A percentile compares a stretch with the other conserved stretches of the same genome.
These are phyloP conservation scores for Clarias pachynema DNA, from an alignment of 2,797 vertebrate species.

Conservation along the genomic window DNA sequence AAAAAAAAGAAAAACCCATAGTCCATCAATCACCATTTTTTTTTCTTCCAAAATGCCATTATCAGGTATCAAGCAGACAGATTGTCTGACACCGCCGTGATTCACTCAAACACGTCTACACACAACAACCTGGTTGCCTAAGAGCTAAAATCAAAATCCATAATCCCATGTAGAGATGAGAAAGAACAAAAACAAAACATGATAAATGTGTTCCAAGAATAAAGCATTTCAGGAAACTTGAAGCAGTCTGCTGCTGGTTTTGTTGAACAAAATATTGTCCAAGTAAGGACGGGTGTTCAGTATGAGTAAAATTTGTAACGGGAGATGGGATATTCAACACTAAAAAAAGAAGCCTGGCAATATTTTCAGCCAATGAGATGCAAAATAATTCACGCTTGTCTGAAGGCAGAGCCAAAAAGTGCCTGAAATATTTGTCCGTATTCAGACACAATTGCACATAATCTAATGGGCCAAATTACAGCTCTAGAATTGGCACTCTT, in stretches of 20 bases:
- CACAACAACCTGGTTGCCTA: not conserved
- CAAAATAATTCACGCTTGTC: conserved; percentile 25
- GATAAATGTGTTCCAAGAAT: not conserved
- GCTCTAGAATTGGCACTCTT: not conserved
- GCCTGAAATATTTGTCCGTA: not conserved
- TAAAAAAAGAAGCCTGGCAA: conserved; percentile 11
- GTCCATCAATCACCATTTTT: not conserved
- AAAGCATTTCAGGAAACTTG: conserved; percentile 4
- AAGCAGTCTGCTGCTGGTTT: not conserved
- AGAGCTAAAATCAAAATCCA: conserved; percentile 15
- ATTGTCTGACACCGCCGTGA: not conserved
- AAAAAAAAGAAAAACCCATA: not conserved
- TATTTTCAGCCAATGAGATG: conserved; percentile 30
- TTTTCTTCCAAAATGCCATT: not conserved
- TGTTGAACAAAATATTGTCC: conserved; percentile 15
- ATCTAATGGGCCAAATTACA: not conserved
- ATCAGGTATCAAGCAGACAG: conserved; percentile 19
- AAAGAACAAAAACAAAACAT: not conserved
- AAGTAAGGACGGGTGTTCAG: conserved; percentile 11
- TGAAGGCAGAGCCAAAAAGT: not conserved
- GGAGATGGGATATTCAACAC: not conserved
- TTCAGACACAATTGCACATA: not conserved
- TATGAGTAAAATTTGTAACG: conserved; percentile 20
- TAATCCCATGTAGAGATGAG: conserved; percentile 9
- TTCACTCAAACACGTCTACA: not conserved